Base-by-base conservation (phyloP, 1,140 invertebrate species). In the Brachionus rotundiformis region DNA sequence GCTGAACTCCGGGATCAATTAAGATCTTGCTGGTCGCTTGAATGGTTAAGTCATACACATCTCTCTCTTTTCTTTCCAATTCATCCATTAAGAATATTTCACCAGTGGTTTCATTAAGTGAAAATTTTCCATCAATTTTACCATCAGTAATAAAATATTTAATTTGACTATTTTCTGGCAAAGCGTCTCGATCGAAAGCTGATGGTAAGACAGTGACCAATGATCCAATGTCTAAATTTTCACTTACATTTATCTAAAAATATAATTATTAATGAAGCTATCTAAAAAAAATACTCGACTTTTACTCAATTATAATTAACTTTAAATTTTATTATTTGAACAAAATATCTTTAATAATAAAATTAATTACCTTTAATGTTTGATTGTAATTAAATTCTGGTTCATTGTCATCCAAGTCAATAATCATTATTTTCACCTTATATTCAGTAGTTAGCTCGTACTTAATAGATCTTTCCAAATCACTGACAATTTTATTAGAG, bases 361-460 rank as follows among this genome's bases (percentile, higher is more conserved):
- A 41, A 6, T 41, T 41, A 41, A 13, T 3, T 54, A 54, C 47
- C 47, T 54, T 54, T 10, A 47, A 16, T 59, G 41, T 59, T 36
- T 54, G 44, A 23, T 19, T 19, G 4, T 23, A 39, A 63, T 54
- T 36, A 19, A 77, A 77, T 36, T 59, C 59, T 1, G 76, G 76
- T n/a, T 79, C 76, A 63, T 79, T 79, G 16, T 79, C 76, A 41
- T 79, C 76, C 25, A 79, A 63, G 59, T 79, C 76, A 10, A 59
- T 16, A 25, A 79, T n/a, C 33, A 39, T 39, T 4, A 79, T 41
- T 79, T 79, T 79, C 1, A 79, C 59, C 29, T 33, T 73, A 73
- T 44, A 73, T 31, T 73, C 68, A 23, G 68, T 73, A 2, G 5
- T 73, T 29, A 73, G n/a, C 5, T 79, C 76, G 31, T 23, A n/a